Evolutionary conservation across 1,140 invertebrate species (phyloP).

Genomic region (Neoseiulus cucumeris): DNA sequence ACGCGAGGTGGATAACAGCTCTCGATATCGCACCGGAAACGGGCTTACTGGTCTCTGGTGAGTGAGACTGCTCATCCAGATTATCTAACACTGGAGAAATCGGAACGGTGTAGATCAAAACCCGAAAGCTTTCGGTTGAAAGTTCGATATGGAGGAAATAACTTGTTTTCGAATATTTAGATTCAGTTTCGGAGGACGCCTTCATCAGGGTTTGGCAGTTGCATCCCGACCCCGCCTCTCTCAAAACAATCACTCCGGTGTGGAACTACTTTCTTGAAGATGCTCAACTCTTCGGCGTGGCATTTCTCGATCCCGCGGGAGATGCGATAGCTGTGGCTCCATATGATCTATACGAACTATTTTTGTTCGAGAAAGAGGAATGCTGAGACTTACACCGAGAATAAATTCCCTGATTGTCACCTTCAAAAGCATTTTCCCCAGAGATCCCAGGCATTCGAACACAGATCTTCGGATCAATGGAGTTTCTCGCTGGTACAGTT

Average conservation of each 20-base stretch:
- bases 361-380: constrained; percentile 2
- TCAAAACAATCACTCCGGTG: not conserved
- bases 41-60: constrained; percentile 27
- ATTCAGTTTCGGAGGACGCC: constrained; percentile 29
- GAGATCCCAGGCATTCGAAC: not conserved
- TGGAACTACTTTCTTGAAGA: constrained; percentile 6
- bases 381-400: not conserved
- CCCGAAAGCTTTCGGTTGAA: too few relatives aligned
- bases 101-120: too few relatives aligned
- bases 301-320: not conserved
- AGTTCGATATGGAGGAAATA: not conserved
- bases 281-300: not conserved
- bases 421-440: not conserved
- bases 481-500: not conserved
- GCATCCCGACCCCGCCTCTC: not conserved
- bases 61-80: not conserved
- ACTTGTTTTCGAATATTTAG: not conserved
- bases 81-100: too few relatives aligned
- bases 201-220: constrained; percentile 31
- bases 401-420: not conserved
- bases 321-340: not conserved
- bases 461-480: not conserved
- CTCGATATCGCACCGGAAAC: constrained; percentile 28
- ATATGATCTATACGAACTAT: not conserved
- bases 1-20: constrained; percentile 31